Conservation (phyloP, 2,888 invertebrate genomes). For the Stenolophus ochropezus region DNA sequence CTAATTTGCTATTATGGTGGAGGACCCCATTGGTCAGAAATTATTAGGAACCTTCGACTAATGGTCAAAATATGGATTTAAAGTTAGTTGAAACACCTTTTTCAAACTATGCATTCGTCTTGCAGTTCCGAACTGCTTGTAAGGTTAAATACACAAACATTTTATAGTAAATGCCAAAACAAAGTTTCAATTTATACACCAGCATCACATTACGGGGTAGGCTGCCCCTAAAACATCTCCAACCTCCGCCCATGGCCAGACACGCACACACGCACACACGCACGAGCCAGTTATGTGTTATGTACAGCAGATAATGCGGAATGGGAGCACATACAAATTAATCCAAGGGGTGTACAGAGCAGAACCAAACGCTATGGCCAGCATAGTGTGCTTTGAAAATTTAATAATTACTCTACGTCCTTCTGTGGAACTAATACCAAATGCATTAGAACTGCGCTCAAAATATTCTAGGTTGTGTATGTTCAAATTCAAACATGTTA, state of each 20-base stretch:
- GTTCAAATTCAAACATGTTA: background rate
- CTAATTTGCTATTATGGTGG: too few relatives aligned
- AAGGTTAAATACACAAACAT: too few relatives aligned
- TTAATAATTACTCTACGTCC: background rate
- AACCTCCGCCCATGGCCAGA: background rate
- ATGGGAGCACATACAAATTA: slow-evolving; percentile 26
- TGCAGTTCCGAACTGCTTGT: too few relatives aligned
- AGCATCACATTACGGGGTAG: too few relatives aligned
- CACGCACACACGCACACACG: background rate
- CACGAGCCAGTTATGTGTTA: background rate
- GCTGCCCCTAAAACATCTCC: too few relatives aligned
- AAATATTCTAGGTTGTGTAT: background rate
- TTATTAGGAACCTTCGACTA: too few relatives aligned
- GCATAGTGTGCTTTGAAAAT: background rate
- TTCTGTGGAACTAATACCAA: background rate
- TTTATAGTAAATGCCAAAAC: too few relatives aligned
- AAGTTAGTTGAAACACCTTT: too few relatives aligned
- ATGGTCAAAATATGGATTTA: too few relatives aligned
- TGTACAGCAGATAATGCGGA: slow-evolving; percentile 18
- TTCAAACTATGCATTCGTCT: too few relatives aligned
- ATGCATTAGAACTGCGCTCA: background rate
- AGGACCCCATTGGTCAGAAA: too few relatives aligned
- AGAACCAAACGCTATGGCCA: background rate
- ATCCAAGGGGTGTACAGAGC: slow-evolving; percentile 7
- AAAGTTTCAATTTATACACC: too few relatives aligned